Evolutionary conservation across 2,113 vertebrate genomes (phyloP).

Genomic region (Gavia stellata): DNA sequence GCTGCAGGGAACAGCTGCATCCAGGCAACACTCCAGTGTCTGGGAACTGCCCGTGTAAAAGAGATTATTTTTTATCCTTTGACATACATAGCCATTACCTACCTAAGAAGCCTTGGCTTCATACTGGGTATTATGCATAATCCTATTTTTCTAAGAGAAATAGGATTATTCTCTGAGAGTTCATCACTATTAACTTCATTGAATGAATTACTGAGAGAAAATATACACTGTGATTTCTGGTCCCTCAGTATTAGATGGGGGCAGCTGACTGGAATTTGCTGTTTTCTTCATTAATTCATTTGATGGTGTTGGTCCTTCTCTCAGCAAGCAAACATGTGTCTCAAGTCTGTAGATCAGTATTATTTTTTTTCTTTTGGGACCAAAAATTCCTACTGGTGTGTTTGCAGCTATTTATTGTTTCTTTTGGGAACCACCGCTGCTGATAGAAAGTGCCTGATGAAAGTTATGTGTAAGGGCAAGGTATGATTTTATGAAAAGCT

Average conservation of each 20-base stretch:
- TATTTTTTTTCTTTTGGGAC: neutral
- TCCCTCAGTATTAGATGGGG: neutral
- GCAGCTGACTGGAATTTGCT: neutral
- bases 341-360: neutral
- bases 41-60: neutral
- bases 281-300: neutral
- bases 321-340: neutral
- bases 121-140: neutral
- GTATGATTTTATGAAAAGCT: neutral
- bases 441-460: neutral
- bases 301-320: neutral
- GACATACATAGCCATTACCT: neutral
- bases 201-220: neutral
- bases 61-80: neutral
- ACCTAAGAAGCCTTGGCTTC: neutral
- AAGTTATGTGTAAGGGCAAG: neutral
- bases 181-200: constrained; percentile 14
- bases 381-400: neutral
- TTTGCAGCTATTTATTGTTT: neutral
- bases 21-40: neutral
- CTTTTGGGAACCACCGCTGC: neutral
- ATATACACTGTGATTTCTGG: neutral
- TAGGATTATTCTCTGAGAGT: neutral
- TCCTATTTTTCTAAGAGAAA: neutral
- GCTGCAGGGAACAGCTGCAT: neutral